Percentiles rank a stretch among this genome's conserved stretches.
Conservation (phyloP, 2,113 vertebrate species). For the Saccopteryx bilineata region DNA sequence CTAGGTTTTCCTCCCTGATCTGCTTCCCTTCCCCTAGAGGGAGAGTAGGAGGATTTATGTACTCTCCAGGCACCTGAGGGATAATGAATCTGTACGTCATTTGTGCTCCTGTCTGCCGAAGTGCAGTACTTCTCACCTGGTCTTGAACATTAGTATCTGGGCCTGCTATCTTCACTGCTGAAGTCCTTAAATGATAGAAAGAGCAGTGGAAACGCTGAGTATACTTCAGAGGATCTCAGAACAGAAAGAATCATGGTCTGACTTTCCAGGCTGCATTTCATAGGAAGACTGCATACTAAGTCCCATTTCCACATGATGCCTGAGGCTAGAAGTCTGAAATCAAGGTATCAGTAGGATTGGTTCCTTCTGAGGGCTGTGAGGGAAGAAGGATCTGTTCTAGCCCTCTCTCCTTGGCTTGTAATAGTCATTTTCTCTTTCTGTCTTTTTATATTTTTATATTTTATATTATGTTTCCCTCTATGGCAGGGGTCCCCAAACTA, state of each 20-base stretch:
- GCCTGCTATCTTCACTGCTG: not conserved
- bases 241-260: not conserved
- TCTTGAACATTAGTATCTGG: not conserved
- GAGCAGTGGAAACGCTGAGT: not conserved
- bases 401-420: not conserved
- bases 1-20: not conserved
- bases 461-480: not conserved
- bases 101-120: not conserved
- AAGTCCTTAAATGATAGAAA: not conserved
- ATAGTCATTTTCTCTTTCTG: not conserved
- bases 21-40: not conserved
- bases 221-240: not conserved
- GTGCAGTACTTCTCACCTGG: fast-evolving
- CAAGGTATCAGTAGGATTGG: not conserved
- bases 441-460: not conserved
- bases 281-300: constrained; percentile 10
- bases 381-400: not conserved
- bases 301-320: not conserved
- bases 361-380: not conserved
- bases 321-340: not conserved
- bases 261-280: not conserved
- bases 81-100: not conserved
- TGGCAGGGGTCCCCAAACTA: not conserved
- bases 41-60: not conserved
- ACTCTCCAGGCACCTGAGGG: not conserved